These are phyloP conservation scores for Phymatocera aterrima DNA, from an alignment of 2,888 invertebrate species.

Conservation along the genomic window DNA sequence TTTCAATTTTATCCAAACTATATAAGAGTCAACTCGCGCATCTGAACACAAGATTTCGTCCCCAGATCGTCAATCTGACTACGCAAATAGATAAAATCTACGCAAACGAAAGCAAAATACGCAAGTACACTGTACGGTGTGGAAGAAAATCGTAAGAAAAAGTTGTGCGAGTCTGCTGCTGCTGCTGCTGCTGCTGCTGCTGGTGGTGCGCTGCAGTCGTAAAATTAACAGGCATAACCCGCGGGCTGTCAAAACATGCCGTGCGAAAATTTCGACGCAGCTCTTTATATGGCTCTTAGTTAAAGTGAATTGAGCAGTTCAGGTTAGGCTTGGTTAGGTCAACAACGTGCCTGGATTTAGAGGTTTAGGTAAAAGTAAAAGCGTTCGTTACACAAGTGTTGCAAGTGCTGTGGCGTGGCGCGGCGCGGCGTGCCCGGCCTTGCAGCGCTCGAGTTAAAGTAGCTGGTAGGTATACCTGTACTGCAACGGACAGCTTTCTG, in stretches of 20 bases:
- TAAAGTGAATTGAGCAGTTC: no score
- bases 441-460: not conserved
- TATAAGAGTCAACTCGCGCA: no score
- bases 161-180: conserved; percentile 30
- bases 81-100: not conserved
- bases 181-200: no score
- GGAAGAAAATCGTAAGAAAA: not conserved
- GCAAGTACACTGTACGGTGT: not conserved
- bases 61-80: no score
- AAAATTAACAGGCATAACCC: conserved; percentile 71
- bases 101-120: no score
- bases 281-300: no score
- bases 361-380: not conserved
- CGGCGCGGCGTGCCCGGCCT: not conserved
- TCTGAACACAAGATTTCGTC: no score
- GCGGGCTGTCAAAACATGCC: conserved; percentile 70
- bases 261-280: conserved; percentile 54
- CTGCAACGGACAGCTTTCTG: not conserved
- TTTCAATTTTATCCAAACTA: no score
- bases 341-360: not conserved
- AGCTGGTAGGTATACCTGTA: no score
- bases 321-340: no score
- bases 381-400: not conserved
- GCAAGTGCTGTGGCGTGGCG: not conserved
- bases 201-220: no score